Evolutionary conservation across 1,140 invertebrate species (phyloP), one percentile per base, ranked within the genome.

Genomic region (Diabrotica undecimpunctata): DNA sequence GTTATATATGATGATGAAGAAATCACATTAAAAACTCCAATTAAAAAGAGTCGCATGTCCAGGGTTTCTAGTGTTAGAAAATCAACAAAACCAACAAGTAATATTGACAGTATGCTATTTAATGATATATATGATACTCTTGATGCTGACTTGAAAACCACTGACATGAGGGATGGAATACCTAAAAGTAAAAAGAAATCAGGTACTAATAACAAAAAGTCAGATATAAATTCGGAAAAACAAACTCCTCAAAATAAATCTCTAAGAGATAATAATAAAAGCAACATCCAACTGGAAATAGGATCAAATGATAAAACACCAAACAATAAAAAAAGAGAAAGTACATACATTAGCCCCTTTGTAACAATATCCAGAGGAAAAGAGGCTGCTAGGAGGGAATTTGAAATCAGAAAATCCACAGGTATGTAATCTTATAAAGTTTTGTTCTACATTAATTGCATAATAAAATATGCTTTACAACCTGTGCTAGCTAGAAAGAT

Each of bases 311-410:
- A 25, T 2, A 25, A 25, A 25, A 25, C 25, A 4, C 25, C 25
- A 25, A 25, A 25, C 4, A 25, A 25, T 25, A 25, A 25, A 25
- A 25, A 25, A 25, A 25, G 25, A 25, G 25, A 25, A 25, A 25
- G 25, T 25, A 25, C 25, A 25, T 76, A 76, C 59, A 65, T 78
- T 6, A 78, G 76, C 69, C 76, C 76, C 9, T 78, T 77, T 68
- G 75, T 78, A 9, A 78, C 76, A 11, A 69, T 76, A 57, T 72
- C 70, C 11, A 63, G 76, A 46, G 76, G 76, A 25, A 77, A 78
- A 65, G 56, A 62, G 13, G 67, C 53, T 54, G 72, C 74, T 12
- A 65, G 74, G 54, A 69, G 71, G 25, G 75, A 77, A 59, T 73
- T 69, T 64, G 51, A 61, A 41, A 41, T 38, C 2, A 50, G 70